These are phyloP conservation scores for Xylota segnis DNA, from an alignment of 2,888 invertebrate species.

Conservation along the genomic window DNA sequence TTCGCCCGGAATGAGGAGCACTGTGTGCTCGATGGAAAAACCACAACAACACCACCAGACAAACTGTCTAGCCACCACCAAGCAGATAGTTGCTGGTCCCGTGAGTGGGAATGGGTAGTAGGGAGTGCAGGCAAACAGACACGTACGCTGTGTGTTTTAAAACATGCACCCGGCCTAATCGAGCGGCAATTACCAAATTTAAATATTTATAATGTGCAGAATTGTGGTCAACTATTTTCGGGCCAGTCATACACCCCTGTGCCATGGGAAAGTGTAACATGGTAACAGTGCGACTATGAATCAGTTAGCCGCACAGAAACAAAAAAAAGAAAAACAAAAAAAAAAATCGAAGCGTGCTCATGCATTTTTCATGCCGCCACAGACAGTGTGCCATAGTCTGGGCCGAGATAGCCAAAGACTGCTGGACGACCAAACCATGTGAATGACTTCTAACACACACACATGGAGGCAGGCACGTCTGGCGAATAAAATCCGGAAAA, in stretches of 20 bases:
- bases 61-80: constrained; percentile 75
- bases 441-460: constrained; percentile 46
- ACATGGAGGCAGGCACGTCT: too few species aligned
- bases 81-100: constrained; percentile 7
- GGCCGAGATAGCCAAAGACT: constrained; percentile 21
- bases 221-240: constrained; percentile 64
- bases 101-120: not conserved
- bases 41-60: constrained; percentile 74
- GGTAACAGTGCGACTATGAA: constrained; percentile 31
- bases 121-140: constrained; percentile 13
- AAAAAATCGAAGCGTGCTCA: constrained; percentile 14
- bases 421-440: constrained; percentile 30
- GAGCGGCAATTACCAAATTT: constrained; percentile 75
- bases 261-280: constrained; percentile 60
- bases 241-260: constrained; percentile 31
- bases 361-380: constrained; percentile 60
- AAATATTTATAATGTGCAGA: constrained; percentile 72
- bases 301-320: not conserved
- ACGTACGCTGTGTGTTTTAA: constrained; percentile 13
- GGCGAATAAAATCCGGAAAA: constrained; percentile 61
- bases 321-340: not conserved
- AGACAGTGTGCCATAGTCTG: not conserved
- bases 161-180: constrained; percentile 59
- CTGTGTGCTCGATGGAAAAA: constrained; percentile 49
- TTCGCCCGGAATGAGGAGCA: constrained; percentile 7